Base-by-base conservation (phyloP, 2,888 invertebrate genomes). In the Hemaris fuciformis region DNA sequence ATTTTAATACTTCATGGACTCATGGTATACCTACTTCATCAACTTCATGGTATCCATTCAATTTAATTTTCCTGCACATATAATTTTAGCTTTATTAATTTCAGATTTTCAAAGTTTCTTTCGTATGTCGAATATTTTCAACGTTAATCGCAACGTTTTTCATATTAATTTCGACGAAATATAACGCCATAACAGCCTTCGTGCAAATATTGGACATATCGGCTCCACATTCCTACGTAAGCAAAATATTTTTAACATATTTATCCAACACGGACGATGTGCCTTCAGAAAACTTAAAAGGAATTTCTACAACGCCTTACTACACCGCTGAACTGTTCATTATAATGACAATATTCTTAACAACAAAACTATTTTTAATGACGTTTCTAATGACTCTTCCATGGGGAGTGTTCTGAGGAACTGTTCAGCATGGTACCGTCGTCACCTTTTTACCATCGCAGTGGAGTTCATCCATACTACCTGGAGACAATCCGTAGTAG, bases 21-120 rank as follows among this genome's bases (percentile, higher is more conserved):
- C n/a, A n/a, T n/a, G n/a, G n/a, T n/a, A n/a, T n/a, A n/a, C n/a
- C n/a, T n/a, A n/a, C n/a, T n/a, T n/a, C n/a, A n/a, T n/a, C 18
- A 31, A 2, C 8, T 2, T 41, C 2, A 1, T 22, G 18, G 20
- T 46, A 61, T 43, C 57, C 23, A 43, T 38, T 10, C 4, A n/a
- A n/a, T 38, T 38, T 38, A 38, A 38, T 38, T 38, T 38, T n/a
- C 38, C 38, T 38, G 13, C 38, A 38, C n/a, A 38, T n/a, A n/a
- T 43, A 1, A 27, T 18, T 18, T 46, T 6, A 48, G 57, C 62
- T 5, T 53, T 42, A 64, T 48, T 64, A 57, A 18, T 84, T 85
- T 48, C 82, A 87, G 88, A 70, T 87, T 53, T 81, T 83, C 61
- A 84, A 74, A 64, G 61, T 85, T 43, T 64, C 74, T 7, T 80